phyloP scores from a whole-genome alignment of 1,140 invertebrate genomes.

The Ceratina japonica region DNA sequence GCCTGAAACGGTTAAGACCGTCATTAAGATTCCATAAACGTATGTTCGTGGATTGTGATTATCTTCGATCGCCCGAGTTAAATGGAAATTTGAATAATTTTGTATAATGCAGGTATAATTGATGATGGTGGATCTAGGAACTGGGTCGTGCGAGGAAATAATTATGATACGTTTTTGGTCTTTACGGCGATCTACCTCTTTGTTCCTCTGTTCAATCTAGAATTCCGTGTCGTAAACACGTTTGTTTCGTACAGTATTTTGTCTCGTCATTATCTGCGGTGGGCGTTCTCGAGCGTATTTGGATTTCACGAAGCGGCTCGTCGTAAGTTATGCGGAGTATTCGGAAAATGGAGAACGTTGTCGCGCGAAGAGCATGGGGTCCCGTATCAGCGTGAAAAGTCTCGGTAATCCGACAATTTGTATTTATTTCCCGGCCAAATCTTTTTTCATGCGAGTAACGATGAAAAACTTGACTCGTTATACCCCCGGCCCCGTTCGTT shows the following conservation, averaged over 20 bases:
- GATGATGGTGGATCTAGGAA: conserved; percentile 1
- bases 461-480: conserved; percentile 77
- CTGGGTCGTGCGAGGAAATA: background rate
- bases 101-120: background rate
- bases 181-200: background rate
- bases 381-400: conserved; percentile 69
- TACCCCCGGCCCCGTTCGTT: conserved; percentile 62
- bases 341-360: conserved; percentile 70
- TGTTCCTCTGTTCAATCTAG: no score
- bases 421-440: conserved; percentile 77
- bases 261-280: background rate
- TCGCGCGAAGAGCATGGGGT: conserved; percentile 61
- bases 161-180: conserved; percentile 6
- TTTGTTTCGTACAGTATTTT: conserved; percentile 7
- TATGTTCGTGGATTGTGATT: conserved; percentile 21
- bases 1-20: background rate
- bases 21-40: conserved; percentile 37
- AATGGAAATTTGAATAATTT: conserved; percentile 43
- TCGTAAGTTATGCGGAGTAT: conserved; percentile 70
- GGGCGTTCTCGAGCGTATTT: conserved; percentile 42
- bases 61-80: background rate
- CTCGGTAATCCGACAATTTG: conserved; percentile 79
- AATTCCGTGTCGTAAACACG: background rate
- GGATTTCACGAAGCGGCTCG: conserved; percentile 57
- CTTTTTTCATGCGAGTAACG: conserved; percentile 73